A percentile compares a stretch with the other conserved stretches of the same genome.
These are phyloP conservation scores for Rana temporaria DNA, from an alignment of 2,113 vertebrate species.

Conservation along the genomic window DNA sequence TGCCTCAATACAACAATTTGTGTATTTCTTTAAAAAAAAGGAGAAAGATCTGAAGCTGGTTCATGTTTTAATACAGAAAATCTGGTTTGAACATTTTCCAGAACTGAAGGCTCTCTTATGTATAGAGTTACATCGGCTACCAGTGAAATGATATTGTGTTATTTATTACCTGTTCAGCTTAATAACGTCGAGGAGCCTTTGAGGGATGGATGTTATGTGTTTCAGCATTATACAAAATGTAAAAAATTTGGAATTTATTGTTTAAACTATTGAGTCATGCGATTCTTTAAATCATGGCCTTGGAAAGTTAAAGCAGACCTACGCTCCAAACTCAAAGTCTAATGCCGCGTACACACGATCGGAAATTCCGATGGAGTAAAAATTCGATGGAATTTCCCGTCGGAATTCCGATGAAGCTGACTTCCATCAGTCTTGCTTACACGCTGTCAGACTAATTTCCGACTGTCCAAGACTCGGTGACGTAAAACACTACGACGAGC, in stretches of 20 bases:
- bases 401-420: too few relatives aligned
- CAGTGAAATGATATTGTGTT: conserved; percentile 52
- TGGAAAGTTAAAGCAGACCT: background rate
- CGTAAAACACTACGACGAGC: too few relatives aligned
- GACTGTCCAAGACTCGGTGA: too few relatives aligned
- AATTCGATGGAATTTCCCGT: too few relatives aligned
- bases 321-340: too few relatives aligned
- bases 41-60: background rate
- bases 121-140: conserved; percentile 62
- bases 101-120: conserved; percentile 24
- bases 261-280: background rate
- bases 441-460: too few relatives aligned
- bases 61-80: conserved; percentile 6
- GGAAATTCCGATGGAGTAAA: too few relatives aligned
- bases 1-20: too few relatives aligned
- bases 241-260: conserved; percentile 4
- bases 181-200: background rate
- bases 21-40: too few relatives aligned
- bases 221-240: background rate
- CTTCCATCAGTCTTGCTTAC: too few relatives aligned
- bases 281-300: background rate
- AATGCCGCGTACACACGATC: too few relatives aligned
- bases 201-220: background rate
- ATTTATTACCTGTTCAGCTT: conserved; percentile 53
- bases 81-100: conserved; percentile 15